Evolutionary conservation across 2,797 vertebrate species (phyloP), one percentile per base, ranked within the genome.

Genomic region (Hippoglossus hippoglossus): DNA sequence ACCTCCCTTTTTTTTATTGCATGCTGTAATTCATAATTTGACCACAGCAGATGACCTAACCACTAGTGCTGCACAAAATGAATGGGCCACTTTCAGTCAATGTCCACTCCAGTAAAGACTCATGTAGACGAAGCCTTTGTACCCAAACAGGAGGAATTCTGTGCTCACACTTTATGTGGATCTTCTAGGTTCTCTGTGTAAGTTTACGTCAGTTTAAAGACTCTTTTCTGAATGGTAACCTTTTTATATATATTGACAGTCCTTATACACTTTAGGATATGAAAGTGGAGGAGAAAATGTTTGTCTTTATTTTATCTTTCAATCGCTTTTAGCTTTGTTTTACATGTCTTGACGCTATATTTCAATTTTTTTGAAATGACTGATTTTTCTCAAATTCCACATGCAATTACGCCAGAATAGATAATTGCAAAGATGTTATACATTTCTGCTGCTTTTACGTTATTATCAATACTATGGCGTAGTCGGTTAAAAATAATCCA

Each of bases 401-500:
- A 67, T 44, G 64, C 36, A 57, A 31, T 61, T 12, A 53, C 1
- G 2, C 64, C 49, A 50, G 26, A 34, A 10, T 75, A 67, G 28
- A 74, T 24, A 49, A 58, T 69, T 54, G 53, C 47, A 56, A 77
- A 60, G 16, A 63, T 75, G 58, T 75, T 52, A 75, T 12, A 66
- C 31, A 21, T 70, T 78, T 81, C 56, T 86, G 77, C 80, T 82
- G 66, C 76, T 86, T 86, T 82, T 59, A 64, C 47, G 46, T 69
- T 73, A 44, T 80, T 62, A 31, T 51, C 24, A 11, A 54, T 66
- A 13, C 69, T 60, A 12, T 24, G 65, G n/a, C 64, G 46, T 25
- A 63, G 63, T 41, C 55, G 59, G 64, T 80, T 83, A 66, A 55
- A 75, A 54, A 36, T 50, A 12, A 26, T 55, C 54, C 44, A 31